phyloP scores from a whole-genome alignment of 2,888 invertebrate genomes.

The Alsophila aescularia region DNA sequence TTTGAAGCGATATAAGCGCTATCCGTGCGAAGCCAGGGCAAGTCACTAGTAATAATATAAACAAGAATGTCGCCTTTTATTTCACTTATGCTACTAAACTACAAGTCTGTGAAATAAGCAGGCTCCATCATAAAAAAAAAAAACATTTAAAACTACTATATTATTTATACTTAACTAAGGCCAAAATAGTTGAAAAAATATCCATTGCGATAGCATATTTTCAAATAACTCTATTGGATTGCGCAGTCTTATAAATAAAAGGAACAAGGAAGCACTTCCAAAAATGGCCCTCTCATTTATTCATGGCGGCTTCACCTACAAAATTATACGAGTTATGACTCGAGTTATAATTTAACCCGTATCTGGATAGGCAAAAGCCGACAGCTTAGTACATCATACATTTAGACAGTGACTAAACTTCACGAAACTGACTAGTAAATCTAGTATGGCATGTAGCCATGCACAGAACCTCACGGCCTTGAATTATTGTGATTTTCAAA shows the following conservation, averaged over 20 bases:
- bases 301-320: conserved; percentile 16
- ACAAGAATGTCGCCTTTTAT: no score
- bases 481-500: no score
- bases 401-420: conserved; percentile 1
- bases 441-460: no score
- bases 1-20: no score
- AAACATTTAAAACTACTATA: no score
- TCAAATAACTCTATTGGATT: neutral
- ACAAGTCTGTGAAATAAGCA: no score
- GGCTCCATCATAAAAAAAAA: no score
- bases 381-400: neutral
- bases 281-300: conserved; percentile 19
- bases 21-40: no score
- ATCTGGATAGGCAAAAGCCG: conserved; percentile 22
- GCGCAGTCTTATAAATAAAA: neutral
- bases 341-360: conserved; percentile 24
- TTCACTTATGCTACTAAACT: no score
- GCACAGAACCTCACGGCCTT: no score
- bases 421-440: neutral
- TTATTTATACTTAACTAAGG: neutral
- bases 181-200: neutral
- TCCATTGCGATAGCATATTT: neutral
- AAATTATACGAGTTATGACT: conserved; percentile 17
- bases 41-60: no score
- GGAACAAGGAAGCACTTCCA: conserved; percentile 16